These are phyloP conservation scores for Malacosoma neustria DNA, from an alignment of 2,888 invertebrate genomes.

Conservation along the genomic window DNA sequence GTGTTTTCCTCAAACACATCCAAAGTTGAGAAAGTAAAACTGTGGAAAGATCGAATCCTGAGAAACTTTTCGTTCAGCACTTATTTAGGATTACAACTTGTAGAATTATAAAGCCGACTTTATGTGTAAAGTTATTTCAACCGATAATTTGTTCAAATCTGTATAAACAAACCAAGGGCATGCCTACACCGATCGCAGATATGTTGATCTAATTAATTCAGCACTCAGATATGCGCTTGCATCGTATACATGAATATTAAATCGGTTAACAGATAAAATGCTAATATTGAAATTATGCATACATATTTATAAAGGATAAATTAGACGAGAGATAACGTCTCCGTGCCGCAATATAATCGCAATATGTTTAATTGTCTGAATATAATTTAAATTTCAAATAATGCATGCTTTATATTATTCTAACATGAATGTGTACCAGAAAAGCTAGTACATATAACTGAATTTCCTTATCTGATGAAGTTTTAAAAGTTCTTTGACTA, in stretches of 20 bases:
- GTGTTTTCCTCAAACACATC: no score
- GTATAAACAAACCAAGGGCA: neutral
- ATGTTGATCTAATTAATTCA: slow-evolving; percentile 48
- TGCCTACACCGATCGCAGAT: slow-evolving; percentile 1
- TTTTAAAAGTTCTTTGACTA: no score
- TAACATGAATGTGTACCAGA: neutral
- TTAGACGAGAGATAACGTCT: slow-evolving; percentile 40
- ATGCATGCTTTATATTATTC: neutral
- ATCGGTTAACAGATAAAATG: slow-evolving; percentile 66
- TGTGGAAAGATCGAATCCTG: no score
- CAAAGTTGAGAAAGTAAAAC: no score
- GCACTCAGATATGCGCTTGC: slow-evolving; percentile 51
- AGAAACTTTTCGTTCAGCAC: no score
- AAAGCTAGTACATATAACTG: no score
- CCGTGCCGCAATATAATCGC: slow-evolving; percentile 28
- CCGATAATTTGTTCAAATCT: neutral
- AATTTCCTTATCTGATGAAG: no score
- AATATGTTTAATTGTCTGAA: slow-evolving; percentile 27
- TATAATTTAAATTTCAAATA: slow-evolving; percentile 8
- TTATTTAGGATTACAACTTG: no score
- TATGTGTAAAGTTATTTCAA: no score
- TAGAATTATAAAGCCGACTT: no score
- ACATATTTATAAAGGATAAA: slow-evolving; percentile 53
- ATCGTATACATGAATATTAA: slow-evolving; percentile 64
- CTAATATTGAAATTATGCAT: slow-evolving; percentile 51